Evolutionary conservation across 2,888 invertebrate genomes (phyloP).

Genomic region (Notocelia uddmanniana): DNA sequence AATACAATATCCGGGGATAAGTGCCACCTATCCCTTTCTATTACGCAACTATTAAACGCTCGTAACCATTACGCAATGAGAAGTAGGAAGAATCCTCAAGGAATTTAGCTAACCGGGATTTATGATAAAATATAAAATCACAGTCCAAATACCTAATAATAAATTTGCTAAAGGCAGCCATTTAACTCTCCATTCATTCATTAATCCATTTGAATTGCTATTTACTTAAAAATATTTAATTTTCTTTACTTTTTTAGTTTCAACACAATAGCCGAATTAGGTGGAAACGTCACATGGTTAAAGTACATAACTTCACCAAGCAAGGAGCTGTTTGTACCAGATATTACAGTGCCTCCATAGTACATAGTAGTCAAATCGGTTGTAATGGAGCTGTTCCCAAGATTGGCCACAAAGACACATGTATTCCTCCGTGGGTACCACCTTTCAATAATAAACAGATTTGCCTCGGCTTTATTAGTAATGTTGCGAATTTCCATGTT

Average conservation of each 20-base stretch:
- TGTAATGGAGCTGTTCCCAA: constrained; percentile 86
- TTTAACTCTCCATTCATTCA: too few species aligned
- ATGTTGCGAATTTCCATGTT: constrained; percentile 88
- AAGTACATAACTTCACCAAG: constrained; percentile 76
- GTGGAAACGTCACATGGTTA: constrained; percentile 74
- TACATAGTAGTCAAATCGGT: constrained; percentile 91
- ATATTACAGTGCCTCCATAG: constrained; percentile 88
- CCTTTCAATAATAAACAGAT: constrained; percentile 90
- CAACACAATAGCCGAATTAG: constrained; percentile 76
- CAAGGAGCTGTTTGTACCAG: constrained; percentile 71
- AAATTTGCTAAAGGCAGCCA: neutral
- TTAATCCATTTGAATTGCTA: neutral
- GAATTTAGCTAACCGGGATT: too few species aligned
- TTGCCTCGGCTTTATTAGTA: constrained; percentile 83
- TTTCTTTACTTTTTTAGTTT: constrained; percentile 78
- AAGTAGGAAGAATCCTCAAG: too few species aligned
- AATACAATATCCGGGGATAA: too few species aligned
- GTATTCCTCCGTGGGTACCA: constrained; percentile 92
- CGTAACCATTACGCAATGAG: too few species aligned
- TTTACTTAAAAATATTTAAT: constrained; percentile 30
- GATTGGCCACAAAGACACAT: constrained; percentile 91
- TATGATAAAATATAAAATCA: too few species aligned
- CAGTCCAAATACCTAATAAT: neutral
- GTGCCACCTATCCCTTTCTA: too few species aligned
- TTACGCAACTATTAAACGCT: too few species aligned